These are phyloP conservation scores for Intellagama lesueurii DNA, from an alignment of 2,797 vertebrate genomes.

Conservation along the genomic window DNA sequence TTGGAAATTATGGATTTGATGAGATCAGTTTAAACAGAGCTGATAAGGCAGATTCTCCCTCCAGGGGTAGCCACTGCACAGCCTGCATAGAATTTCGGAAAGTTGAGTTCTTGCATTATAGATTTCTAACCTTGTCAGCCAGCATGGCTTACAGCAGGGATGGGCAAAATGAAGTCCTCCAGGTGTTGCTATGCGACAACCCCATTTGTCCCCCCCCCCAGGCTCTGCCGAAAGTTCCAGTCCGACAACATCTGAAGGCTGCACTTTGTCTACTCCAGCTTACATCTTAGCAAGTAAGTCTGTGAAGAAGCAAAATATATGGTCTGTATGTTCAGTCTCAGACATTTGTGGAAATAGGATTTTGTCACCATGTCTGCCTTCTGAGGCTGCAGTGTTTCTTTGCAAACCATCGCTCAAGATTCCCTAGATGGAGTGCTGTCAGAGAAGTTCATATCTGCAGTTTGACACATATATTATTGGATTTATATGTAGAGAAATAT, in stretches of 20 bases:
- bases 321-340: no score
- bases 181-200: neutral
- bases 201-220: neutral
- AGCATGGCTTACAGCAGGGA: neutral
- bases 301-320: no score
- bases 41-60: neutral
- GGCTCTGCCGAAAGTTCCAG: neutral
- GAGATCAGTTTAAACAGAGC: neutral
- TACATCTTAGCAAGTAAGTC: no score
- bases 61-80: neutral
- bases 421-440: no score
- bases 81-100: neutral
- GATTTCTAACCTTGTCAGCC: neutral
- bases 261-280: no score
- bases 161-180: no score
- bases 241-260: neutral
- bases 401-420: no score
- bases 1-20: neutral
- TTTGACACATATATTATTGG: neutral
- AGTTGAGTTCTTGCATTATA: neutral
- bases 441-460: no score
- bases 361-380: no score
- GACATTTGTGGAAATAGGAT: no score
- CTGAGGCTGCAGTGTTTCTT: no score
- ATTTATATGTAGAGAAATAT: neutral